phyloP scores from a whole-genome alignment of 2,113 vertebrate genomes.

The Cephalophus harveyi region DNA sequence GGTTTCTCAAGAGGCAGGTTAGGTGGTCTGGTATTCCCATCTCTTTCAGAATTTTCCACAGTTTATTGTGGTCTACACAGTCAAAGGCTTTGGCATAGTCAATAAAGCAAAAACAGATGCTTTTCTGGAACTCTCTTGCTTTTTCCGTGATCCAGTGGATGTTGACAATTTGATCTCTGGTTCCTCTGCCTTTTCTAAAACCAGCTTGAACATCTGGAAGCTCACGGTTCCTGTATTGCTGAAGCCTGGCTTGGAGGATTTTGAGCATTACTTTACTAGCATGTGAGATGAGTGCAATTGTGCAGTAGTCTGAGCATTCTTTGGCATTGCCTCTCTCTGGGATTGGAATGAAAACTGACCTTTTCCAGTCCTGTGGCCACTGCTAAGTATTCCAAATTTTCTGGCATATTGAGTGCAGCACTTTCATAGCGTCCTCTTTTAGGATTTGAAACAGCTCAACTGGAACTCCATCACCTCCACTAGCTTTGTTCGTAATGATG shows the following conservation, averaged over 20 bases:
- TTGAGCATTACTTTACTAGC: background rate
- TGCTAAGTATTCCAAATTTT: background rate
- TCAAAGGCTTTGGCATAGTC: background rate
- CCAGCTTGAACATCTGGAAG: background rate
- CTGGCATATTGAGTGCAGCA: background rate
- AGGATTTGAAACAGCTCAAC: background rate
- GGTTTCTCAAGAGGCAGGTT: background rate
- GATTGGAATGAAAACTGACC: background rate
- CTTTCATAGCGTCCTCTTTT: background rate
- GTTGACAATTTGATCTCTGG: background rate
- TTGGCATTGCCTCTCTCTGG: background rate
- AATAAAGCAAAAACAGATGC: background rate
- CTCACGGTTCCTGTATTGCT: rapidly evolving
- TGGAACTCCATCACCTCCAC: background rate
- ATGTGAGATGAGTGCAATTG: background rate
- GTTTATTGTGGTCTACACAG: background rate
- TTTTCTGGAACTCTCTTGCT: background rate
- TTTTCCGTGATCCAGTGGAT: rapidly evolving
- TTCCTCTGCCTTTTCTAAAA: background rate
- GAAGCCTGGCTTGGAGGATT: background rate
- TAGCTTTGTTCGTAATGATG: background rate
- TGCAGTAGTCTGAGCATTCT: rapidly evolving
- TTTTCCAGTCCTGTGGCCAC: background rate
- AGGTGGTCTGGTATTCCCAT: background rate
- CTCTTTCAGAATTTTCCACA: background rate